These are phyloP conservation scores for Tolypeutes matacus DNA, from an alignment of 2,797 vertebrate species.

Conservation along the genomic window DNA sequence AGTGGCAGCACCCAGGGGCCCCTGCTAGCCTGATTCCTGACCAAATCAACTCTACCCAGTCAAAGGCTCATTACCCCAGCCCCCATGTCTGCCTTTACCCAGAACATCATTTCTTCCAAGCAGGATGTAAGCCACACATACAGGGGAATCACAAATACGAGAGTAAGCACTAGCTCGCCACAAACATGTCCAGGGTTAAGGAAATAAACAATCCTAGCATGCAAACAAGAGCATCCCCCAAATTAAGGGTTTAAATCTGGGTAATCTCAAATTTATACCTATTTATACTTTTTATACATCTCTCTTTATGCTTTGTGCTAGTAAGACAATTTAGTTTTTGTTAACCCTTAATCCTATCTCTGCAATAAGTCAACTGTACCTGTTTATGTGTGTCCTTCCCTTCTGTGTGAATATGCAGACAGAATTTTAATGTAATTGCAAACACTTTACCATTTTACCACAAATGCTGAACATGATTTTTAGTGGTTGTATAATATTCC, in stretches of 20 bases:
- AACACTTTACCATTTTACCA: conserved; percentile 33
- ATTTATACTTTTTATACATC: neutral
- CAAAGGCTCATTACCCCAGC: neutral
- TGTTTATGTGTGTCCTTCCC: neutral
- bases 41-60: neutral
- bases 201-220: neutral
- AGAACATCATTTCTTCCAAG: neutral
- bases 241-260: neutral
- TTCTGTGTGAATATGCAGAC: neutral
- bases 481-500: neutral
- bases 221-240: neutral
- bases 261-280: neutral
- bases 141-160: neutral
- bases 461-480: neutral
- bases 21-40: neutral
- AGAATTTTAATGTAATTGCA: neutral
- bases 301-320: neutral
- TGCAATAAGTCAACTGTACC: neutral
- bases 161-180: neutral
- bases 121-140: neutral
- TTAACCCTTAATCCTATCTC: neutral
- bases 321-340: neutral
- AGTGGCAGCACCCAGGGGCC: neutral
- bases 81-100: neutral
- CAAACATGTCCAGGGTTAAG: neutral